Evolutionary conservation across 2,888 invertebrate genomes (phyloP).

Genomic region (Lacanobia wlatinum): DNA sequence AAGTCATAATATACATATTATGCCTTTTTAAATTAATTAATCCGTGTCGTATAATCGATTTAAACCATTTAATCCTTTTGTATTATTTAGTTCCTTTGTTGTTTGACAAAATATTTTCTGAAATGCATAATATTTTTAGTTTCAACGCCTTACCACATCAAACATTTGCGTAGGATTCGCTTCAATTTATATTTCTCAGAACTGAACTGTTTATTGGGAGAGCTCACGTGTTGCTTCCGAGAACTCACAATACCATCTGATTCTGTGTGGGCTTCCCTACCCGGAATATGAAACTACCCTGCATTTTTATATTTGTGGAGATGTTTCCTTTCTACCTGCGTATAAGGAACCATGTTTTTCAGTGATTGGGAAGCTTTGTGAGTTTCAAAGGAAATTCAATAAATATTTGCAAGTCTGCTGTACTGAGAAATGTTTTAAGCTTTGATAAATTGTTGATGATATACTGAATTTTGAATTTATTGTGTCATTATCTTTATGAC

Average conservation of each 20-base stretch:
- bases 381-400: neutral
- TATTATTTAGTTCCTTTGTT: neutral
- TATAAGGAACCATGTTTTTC: neutral
- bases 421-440: no score
- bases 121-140: conserved; percentile 5
- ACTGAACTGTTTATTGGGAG: neutral
- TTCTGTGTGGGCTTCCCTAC: neutral
- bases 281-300: conserved; percentile 11
- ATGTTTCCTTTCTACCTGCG: neutral
- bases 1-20: no score
- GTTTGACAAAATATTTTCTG: neutral
- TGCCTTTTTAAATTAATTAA: no score
- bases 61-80: neutral
- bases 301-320: neutral
- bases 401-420: no score
- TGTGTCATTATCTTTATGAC: no score
- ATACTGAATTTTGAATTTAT: no score
- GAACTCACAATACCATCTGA: conserved; percentile 5
- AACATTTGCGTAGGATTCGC: conserved; percentile 4
- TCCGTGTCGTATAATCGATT: no score
- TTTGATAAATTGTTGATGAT: no score
- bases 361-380: neutral
- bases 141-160: neutral
- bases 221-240: neutral
- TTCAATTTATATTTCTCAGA: neutral